phyloP scores from a whole-genome alignment of 2,113 vertebrate genomes.

The Gambusia affinis region DNA sequence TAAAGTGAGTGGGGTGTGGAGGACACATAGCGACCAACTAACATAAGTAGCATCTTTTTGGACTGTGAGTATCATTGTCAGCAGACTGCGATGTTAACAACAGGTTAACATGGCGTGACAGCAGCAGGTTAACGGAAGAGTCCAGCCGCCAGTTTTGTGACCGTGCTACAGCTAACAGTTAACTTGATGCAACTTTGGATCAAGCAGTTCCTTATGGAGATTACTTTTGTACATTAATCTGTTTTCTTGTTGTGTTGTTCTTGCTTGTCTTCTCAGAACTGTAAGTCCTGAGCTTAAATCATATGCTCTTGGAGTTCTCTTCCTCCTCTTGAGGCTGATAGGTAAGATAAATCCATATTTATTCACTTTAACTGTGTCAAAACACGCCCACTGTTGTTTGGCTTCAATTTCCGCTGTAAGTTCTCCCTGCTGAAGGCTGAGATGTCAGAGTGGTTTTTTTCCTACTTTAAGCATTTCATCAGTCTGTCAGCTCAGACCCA shows the following conservation, averaged over 20 bases:
- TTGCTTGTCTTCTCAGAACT: constrained; percentile 63
- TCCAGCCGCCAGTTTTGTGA: neutral
- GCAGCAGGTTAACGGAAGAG: too few relatives aligned
- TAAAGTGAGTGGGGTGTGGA: too few relatives aligned
- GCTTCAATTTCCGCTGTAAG: neutral
- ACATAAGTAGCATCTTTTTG: too few relatives aligned
- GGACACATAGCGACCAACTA: too few relatives aligned
- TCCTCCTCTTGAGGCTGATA: constrained; percentile 78
- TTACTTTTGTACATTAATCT: neutral
- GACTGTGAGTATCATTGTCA: too few relatives aligned
- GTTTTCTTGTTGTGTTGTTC: neutral
- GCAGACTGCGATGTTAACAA: too few relatives aligned
- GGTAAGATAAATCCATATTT: constrained; percentile 54
- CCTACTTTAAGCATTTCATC: constrained; percentile 28
- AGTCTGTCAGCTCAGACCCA: constrained; percentile 24
- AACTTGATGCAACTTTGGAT: neutral
- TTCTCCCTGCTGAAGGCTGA: neutral
- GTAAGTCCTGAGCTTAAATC: constrained; percentile 81
- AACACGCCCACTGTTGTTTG: neutral
- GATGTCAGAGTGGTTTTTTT: constrained; percentile 39
- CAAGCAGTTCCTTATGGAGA: neutral
- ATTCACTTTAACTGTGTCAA: too few relatives aligned
- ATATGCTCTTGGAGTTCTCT: constrained; percentile 78
- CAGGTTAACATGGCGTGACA: too few relatives aligned
- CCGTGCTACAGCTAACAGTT: neutral